Evolutionary conservation across 1,140 invertebrate genomes (phyloP), one percentile per base, ranked within the genome.

Genomic region (Drosophila bifasciata): DNA sequence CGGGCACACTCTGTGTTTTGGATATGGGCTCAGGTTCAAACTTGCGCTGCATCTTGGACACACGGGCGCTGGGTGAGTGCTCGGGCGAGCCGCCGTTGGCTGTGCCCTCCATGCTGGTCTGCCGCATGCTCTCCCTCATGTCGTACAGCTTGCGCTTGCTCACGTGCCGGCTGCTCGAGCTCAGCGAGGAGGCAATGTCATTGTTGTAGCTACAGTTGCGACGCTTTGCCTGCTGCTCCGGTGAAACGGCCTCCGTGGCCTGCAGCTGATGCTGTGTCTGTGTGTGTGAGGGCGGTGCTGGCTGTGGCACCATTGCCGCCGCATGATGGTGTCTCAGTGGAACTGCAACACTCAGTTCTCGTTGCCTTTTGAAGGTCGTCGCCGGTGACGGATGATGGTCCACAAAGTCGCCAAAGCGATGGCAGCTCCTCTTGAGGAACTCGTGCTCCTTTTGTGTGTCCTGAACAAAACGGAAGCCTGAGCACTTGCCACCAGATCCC

Each of bases 171-270:
- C 64, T 53, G 32, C 91, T 91, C 15, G 91, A 91, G 51, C 91
- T 91, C 1, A 91, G 45, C 2, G 91, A 91, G 41, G 90, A 91
- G 11, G 71, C 68, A 17, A 91, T 91, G 44, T 91, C 91, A 53
- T 91, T 91, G 55, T 76, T 91, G 23, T 84, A 89, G 49, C 59
- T 89, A 50, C 84, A 90, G n/a, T 81, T 70, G 0, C 86, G 77
- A 5, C 89, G 77, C 28, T 91, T 91, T 13, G 77, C 81, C 28
- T 53, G n/a, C 45, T 90, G 86, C 48, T 88, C 79, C 0, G 89
- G 89, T 0, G 84, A 75, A 1, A 51, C 13, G 19, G 32, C 36
- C 0, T 71, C 60, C 48, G 74, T 76, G 23, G 41, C 32, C 21
- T 58, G 46, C 44, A 67, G 43, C 28, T 72, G 53, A n/a, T 57